Conservation (phyloP, 2,113 vertebrate genomes). For the Chaetodon auriga region DNA sequence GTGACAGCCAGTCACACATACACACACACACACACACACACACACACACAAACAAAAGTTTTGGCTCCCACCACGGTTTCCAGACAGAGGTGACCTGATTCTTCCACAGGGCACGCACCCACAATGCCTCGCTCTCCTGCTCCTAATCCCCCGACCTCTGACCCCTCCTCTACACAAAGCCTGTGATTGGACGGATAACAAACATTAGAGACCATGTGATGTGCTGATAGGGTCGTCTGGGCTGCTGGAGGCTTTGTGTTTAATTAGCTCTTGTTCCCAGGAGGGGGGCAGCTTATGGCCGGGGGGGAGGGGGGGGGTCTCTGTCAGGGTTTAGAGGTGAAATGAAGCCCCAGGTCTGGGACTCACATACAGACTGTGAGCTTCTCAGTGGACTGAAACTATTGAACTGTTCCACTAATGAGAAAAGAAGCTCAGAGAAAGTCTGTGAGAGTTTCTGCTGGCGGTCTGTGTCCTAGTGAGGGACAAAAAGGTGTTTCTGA, state of each 20-base stretch:
- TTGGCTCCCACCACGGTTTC: too few species aligned
- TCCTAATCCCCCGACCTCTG: constrained; percentile 52
- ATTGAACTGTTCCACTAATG: too few species aligned
- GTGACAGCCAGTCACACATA: constrained; percentile 1
- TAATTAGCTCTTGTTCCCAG: constrained; percentile 52
- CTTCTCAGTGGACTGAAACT: too few species aligned
- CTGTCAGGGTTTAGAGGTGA: constrained; percentile 3
- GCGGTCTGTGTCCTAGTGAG: too few species aligned
- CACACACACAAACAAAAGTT: neutral
- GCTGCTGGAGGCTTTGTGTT: constrained; percentile 8
- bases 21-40: constrained; percentile 14
- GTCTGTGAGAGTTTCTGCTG: too few species aligned
- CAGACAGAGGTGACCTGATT: constrained; percentile 20
- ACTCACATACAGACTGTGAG: too few species aligned
- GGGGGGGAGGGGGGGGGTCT: neutral
- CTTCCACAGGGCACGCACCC: constrained; percentile 7
- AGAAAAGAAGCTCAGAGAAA: too few species aligned
- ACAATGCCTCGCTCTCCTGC: constrained; percentile 13
- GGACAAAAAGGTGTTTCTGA: too few species aligned
- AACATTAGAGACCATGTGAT: constrained; percentile 21
- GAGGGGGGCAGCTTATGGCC: neutral
- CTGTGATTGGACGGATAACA: constrained; percentile 35
- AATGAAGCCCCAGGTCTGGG: neutral
- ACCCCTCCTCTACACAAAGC: constrained; percentile 12
- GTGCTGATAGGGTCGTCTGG: constrained; percentile 16